Percentiles rank a stretch among this genome's conserved stretches.
phyloP scores from a whole-genome alignment of 2,113 vertebrate genomes.

The Donacobius atricapilla region DNA sequence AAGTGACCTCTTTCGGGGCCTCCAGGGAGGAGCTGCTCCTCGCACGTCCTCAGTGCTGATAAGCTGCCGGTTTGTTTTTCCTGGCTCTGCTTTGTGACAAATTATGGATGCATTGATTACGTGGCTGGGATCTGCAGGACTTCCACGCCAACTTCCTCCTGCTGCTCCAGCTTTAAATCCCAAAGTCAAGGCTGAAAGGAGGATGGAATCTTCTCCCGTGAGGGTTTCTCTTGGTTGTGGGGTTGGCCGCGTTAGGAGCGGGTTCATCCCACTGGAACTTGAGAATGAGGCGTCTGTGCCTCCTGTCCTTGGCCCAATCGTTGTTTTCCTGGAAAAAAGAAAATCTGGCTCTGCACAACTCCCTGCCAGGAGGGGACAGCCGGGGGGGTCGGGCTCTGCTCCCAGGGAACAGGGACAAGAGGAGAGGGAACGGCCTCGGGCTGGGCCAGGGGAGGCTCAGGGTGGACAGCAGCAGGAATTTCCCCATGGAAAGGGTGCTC shows the following conservation, averaged over 20 bases:
- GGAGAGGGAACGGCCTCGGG: neutral
- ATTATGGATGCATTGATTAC: neutral
- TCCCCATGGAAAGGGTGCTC: neutral
- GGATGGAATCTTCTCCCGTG: neutral
- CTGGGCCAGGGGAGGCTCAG: neutral
- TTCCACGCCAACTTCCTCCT: neutral
- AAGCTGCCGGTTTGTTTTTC: neutral
- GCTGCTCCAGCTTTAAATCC: neutral
- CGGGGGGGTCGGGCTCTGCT: neutral
- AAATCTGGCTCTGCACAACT: neutral
- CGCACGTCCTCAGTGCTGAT: neutral
- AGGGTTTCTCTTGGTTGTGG: neutral
- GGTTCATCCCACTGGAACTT: neutral
- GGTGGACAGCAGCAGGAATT: neutral
- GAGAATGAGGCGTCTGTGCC: neutral
- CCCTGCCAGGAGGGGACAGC: neutral
- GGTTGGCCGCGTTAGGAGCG: rapidly evolving
- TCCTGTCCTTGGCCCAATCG: neutral
- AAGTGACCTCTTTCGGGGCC: neutral
- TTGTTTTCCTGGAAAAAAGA: neutral
- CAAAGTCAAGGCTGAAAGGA: too few species aligned
- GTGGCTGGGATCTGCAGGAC: neutral
- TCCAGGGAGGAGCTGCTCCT: neutral
- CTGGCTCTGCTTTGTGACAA: neutral
- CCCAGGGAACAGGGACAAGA: neutral